Evolutionary conservation across 2,113 vertebrate genomes (phyloP).

Genomic region (Laterallus jamaicensis): DNA sequence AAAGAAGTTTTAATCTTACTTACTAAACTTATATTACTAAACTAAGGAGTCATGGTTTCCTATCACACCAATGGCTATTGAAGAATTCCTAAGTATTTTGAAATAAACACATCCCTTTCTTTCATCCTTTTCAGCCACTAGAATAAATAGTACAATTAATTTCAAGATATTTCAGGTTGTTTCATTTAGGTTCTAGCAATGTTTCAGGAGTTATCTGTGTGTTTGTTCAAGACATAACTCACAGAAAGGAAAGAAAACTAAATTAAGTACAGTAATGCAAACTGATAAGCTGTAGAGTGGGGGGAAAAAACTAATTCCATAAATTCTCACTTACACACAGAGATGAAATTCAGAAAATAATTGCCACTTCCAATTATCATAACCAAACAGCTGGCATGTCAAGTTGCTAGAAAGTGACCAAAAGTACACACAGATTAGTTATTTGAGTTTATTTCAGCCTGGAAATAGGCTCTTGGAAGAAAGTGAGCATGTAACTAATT

Average conservation of each 20-base stretch:
- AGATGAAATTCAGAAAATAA: neutral
- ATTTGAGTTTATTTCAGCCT: neutral
- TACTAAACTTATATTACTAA: neutral
- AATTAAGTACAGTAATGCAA: neutral
- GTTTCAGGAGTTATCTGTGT: neutral
- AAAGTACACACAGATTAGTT: neutral
- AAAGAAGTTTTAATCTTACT: neutral
- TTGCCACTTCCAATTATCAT: neutral
- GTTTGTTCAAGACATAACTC: neutral
- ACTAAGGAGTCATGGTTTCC: neutral
- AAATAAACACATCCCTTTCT: neutral
- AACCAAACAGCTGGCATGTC: neutral
- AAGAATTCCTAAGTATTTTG: neutral
- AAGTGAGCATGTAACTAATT: neutral
- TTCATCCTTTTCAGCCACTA: neutral
- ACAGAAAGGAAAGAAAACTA: neutral
- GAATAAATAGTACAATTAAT: neutral
- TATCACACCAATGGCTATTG: neutral
- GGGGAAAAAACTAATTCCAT: neutral
- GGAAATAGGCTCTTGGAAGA: neutral
- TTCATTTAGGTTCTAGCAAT: neutral
- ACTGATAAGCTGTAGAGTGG: neutral
- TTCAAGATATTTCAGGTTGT: neutral
- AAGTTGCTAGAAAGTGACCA: neutral
- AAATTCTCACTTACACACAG: neutral